These are phyloP conservation scores for Rhorus exstirpatorius DNA, from an alignment of 2,888 invertebrate species.

Conservation along the genomic window DNA sequence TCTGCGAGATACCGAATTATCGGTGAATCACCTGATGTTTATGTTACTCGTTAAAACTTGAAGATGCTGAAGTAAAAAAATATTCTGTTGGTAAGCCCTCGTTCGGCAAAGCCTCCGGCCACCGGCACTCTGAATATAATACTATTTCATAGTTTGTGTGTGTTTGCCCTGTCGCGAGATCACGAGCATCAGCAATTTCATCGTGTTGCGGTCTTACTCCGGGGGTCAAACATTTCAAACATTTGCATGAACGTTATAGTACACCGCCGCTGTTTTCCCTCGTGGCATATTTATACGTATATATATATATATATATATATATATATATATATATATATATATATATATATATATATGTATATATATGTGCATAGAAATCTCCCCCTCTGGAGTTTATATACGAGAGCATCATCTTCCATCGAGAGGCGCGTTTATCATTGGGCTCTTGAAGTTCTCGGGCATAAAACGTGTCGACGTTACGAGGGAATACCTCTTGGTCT, in stretches of 20 bases:
- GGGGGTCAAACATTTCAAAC: conserved; percentile 57
- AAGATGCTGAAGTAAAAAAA: conserved; percentile 37
- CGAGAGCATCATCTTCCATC: conserved; percentile 53
- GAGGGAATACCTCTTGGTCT: conserved; percentile 42
- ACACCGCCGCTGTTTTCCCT: conserved; percentile 20
- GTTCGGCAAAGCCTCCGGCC: too few species aligned
- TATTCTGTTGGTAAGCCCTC: too few species aligned
- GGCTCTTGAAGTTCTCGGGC: conserved; percentile 51
- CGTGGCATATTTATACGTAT: conserved; percentile 6
- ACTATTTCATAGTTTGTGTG: conserved; percentile 16
- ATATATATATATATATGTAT: conserved; percentile 3
- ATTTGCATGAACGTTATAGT: conserved; percentile 59
- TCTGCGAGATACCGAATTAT: too few species aligned
- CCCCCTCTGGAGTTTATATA: conserved; percentile 49
- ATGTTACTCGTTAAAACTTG: not conserved
- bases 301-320: not conserved
- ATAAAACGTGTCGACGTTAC: conserved; percentile 60
- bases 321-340: conserved; percentile 3
- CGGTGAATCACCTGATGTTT: too few species aligned
- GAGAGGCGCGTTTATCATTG: conserved; percentile 65
- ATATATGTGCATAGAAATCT: conserved; percentile 1
- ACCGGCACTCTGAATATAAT: too few species aligned
- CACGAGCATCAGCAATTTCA: conserved; percentile 56
- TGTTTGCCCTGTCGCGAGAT: conserved; percentile 3
- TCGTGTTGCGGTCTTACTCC: conserved; percentile 54